These are phyloP conservation scores for Ichneumoninae sp. DNA, from an alignment of 2,888 invertebrate genomes.

Conservation along the genomic window DNA sequence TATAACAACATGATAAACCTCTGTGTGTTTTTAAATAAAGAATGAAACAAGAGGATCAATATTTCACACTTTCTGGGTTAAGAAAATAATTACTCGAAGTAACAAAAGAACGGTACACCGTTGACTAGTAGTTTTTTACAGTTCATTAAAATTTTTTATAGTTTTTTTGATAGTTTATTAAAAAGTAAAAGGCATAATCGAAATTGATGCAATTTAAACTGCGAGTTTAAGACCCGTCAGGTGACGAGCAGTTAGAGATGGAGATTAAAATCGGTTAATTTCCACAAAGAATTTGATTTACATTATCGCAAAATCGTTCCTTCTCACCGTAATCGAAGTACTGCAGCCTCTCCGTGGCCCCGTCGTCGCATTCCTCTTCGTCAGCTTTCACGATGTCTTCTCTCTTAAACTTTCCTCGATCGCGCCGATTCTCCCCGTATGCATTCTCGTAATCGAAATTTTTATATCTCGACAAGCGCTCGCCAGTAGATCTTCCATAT, in stretches of 20 bases:
- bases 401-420: slow-evolving; percentile 22
- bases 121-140: not conserved
- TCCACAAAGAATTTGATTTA: not conserved
- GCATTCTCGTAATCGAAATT: slow-evolving; percentile 8
- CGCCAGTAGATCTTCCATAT: slow-evolving; percentile 1
- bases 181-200: not conserved
- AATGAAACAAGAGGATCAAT: too few relatives aligned
- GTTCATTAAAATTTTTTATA: too few relatives aligned
- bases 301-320: not conserved
- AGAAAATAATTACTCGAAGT: too few relatives aligned
- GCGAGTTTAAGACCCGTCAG: not conserved
- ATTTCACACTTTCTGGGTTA: too few relatives aligned
- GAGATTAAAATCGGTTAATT: not conserved
- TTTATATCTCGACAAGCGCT: slow-evolving; percentile 24
- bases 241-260: too few relatives aligned
- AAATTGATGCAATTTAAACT: not conserved
- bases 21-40: too few relatives aligned
- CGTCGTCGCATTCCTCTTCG: slow-evolving; percentile 68
- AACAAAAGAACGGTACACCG: too few relatives aligned
- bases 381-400: slow-evolving; percentile 62
- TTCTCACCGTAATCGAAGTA: slow-evolving; percentile 78
- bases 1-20: too few relatives aligned
- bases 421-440: slow-evolving; percentile 22
- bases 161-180: too few relatives aligned
- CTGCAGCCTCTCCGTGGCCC: slow-evolving; percentile 69